These are phyloP conservation scores for Ctenomys sociabilis DNA, from an alignment of 2,113 vertebrate genomes.

Conservation along the genomic window DNA sequence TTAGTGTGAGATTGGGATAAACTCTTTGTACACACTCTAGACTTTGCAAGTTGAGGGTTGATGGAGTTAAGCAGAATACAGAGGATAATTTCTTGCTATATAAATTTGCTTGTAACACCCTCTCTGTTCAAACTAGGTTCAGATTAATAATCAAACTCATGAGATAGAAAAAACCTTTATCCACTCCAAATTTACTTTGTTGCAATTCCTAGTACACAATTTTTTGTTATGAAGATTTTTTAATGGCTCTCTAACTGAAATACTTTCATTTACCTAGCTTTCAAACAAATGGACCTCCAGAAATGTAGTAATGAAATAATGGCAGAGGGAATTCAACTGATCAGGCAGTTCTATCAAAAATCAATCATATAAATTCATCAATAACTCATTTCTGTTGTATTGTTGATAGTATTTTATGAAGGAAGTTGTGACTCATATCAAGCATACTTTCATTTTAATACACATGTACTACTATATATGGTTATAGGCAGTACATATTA, in stretches of 20 bases:
- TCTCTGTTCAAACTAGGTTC: neutral
- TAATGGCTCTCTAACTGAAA: conserved; percentile 8
- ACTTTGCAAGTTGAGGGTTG: neutral
- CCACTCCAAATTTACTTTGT: conserved; percentile 3
- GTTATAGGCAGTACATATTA: neutral
- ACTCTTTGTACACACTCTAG: neutral
- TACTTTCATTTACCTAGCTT: neutral
- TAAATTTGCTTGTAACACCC: neutral
- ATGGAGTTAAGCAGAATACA: neutral
- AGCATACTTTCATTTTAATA: neutral
- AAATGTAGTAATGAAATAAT: neutral
- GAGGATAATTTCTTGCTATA: conserved; percentile 34
- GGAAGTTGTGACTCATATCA: neutral
- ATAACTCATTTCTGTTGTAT: neutral
- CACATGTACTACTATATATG: neutral
- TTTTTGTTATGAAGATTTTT: neutral
- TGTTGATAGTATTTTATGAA: neutral
- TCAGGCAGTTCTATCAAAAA: conserved; percentile 36
- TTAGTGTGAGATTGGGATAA: neutral
- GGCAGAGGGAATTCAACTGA: neutral
- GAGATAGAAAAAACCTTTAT: conserved; percentile 8
- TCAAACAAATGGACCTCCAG: conserved; percentile 38
- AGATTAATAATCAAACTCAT: conserved; percentile 32
- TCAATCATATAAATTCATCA: neutral
- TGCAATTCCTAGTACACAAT: conserved; percentile 6